Base-by-base conservation (phyloP, 2,113 vertebrate species). In the Ctenodactylus gundi region DNA sequence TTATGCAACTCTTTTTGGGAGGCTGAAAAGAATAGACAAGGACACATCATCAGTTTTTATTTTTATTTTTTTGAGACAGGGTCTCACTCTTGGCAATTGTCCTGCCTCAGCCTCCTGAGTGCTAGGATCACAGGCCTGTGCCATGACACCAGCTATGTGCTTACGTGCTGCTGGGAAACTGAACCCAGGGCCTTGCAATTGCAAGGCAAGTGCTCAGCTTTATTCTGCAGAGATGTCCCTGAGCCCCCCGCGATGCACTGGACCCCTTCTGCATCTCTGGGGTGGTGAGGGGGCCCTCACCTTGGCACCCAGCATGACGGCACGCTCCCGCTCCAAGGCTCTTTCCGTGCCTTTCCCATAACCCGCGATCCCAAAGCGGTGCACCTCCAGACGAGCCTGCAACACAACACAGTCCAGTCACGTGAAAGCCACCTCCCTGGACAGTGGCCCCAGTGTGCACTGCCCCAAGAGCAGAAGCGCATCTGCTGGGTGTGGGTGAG, bases 301-400 rank as follows among this genome's bases (percentile, higher is more conserved):
- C 98, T 98, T 98, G 75, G 99, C 99, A 60, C 99, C 99, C 95
- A 99, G 98, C 99, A 99, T 99, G 91, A 99, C 89, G 2, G 99
- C 99, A 44, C 99, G 97, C 81, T 99, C 99, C 97, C 97, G 98
- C 46, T 99, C 99, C 97, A 99, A 99, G 3, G 98, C 14, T 0
- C 99, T 98, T 95, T 99, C 99, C 53, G 99, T 98, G 89, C 99
- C 98, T 97, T 99, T 99, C 96, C 98, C 98, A 36, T 99, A 99
- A 18, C 99, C 99, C 0, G 98, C 99, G 97, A 99, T 99, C 62
- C 99, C 99, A 98, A 99, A 99, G 5, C 98, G 98, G 97, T 99
- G 99, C 65, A 99, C 99, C 97, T 99, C 99, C 93, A 99, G 96
- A 20, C 99, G 99, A 84, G 99, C 99, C 99, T 99, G 92, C 21